Evolutionary conservation across 2,113 vertebrate genomes (phyloP).

Genomic region (Capricornis sumatraensis): DNA sequence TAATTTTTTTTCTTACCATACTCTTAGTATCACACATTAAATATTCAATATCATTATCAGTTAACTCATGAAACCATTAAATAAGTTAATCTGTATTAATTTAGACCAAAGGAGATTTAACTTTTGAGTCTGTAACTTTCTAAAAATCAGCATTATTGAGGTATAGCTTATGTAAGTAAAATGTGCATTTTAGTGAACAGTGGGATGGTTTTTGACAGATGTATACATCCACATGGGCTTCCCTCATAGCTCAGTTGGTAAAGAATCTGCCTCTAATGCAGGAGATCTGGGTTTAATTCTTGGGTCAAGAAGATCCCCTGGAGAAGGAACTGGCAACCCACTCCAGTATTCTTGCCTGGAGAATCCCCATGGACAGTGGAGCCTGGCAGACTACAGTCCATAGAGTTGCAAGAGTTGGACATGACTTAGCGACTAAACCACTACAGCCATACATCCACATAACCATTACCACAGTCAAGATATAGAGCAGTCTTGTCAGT

Average conservation of each 20-base stretch:
- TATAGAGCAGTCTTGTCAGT: not conserved
- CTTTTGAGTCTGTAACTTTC: not conserved
- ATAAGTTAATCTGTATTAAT: constrained; percentile 10
- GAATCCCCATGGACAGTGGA: not conserved
- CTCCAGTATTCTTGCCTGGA: not conserved
- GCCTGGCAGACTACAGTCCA: not conserved
- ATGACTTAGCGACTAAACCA: not conserved
- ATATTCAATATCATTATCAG: not conserved
- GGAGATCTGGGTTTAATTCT: not conserved
- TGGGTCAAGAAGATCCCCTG: not conserved
- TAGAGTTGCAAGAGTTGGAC: not conserved
- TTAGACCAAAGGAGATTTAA: not conserved
- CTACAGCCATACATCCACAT: not conserved
- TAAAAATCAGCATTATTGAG: not conserved
- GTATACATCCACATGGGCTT: not conserved
- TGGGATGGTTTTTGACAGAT: not conserved
- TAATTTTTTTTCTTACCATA: not conserved
- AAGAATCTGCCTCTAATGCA: not conserved
- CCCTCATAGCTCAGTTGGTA: not conserved
- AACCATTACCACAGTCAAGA: not conserved
- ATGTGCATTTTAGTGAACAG: not conserved
- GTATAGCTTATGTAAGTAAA: not conserved
- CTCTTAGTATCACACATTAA: not conserved
- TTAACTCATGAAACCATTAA: not conserved
- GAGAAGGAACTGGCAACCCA: not conserved